Conservation (phyloP, 1,140 invertebrate species). For the Mizuhopecten yessoensis region DNA sequence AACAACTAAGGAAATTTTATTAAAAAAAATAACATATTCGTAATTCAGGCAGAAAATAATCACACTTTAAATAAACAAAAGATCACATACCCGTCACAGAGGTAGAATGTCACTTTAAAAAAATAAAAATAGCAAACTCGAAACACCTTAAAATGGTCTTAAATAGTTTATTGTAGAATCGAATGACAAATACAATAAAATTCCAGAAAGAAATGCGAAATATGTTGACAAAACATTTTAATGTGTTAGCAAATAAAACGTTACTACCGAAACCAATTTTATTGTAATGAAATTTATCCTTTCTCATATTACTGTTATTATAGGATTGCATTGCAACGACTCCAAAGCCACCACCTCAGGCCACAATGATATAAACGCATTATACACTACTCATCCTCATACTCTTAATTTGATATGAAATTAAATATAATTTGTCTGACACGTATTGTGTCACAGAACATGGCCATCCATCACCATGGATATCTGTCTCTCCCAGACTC, state of each 20-base stretch:
- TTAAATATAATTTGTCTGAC: slow-evolving; percentile 40
- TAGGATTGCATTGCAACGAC: background rate
- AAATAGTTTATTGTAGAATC: slow-evolving; percentile 27
- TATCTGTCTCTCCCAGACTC: slow-evolving; percentile 7
- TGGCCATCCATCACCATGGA: background rate
- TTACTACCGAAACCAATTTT: background rate
- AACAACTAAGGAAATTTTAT: too few relatives aligned
- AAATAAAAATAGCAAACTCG: too few relatives aligned
- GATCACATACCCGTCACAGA: too few relatives aligned
- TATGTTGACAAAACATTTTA: slow-evolving; percentile 28
- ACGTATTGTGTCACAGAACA: slow-evolving; percentile 7
- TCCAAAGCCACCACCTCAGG: background rate
- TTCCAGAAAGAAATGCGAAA: background rate
- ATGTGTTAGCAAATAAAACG: background rate
- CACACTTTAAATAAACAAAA: too few relatives aligned
- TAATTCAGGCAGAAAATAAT: too few relatives aligned
- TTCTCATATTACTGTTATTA: background rate
- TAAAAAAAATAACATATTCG: too few relatives aligned
- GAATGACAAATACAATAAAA: slow-evolving; percentile 40
- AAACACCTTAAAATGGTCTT: background rate
- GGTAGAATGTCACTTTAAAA: too few relatives aligned
- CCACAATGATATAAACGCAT: background rate
- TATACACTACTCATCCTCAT: background rate
- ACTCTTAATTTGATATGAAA: slow-evolving; percentile 40
- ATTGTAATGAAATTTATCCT: slow-evolving; percentile 33